Evolutionary conservation across 2,797 vertebrate genomes (phyloP), one percentile per base, ranked within the genome.

Genomic region (Myotis planiceps): DNA sequence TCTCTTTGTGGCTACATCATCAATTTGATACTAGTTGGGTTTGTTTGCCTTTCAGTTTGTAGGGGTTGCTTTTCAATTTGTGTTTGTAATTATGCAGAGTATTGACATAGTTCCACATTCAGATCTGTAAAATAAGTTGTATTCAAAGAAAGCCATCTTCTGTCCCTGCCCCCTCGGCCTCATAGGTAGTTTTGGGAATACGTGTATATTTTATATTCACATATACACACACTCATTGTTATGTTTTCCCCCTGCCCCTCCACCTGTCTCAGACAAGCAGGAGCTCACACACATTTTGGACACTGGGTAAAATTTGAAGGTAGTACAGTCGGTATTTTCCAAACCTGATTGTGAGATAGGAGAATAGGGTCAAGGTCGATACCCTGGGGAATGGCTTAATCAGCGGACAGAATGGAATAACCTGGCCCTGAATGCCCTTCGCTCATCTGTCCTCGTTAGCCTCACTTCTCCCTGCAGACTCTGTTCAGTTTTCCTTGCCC

Each of bases 31-130:
- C 51, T 65, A 53, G 32, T 34, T 55, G 74, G 53, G 16, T 94
- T 95, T 16, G 14, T 75, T 96, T 74, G 74, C 58, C 83, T 95
- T 65, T 92, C 66, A 34, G 69, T 91, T 94, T 74, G 39, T 53
- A 47, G 2, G 2, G n/a, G 5, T 86, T 95, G 53, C 16, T 80
- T 93, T 95, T 82, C 69, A 65, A 60, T 74, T 79, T 71, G 68
- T 55, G 49, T 86, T 93, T 96, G 32, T 53, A 78, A 49, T 88
- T 66, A 78, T 51, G 14, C 51, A 47, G 53, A 45, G 37, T 86
- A 83, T 66, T 82, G 75, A 75, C 42, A 29, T 19, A 86, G 63
- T 63, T 96, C n/a, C 68, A 88, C 63, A 63, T 76, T 90, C 34
- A 58, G 27, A 51, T 72, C 32, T 86, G 8, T 85, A 27, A 69